These are phyloP conservation scores for Dendroctonus valens DNA, from an alignment of 1,140 invertebrate species.

Conservation along the genomic window DNA sequence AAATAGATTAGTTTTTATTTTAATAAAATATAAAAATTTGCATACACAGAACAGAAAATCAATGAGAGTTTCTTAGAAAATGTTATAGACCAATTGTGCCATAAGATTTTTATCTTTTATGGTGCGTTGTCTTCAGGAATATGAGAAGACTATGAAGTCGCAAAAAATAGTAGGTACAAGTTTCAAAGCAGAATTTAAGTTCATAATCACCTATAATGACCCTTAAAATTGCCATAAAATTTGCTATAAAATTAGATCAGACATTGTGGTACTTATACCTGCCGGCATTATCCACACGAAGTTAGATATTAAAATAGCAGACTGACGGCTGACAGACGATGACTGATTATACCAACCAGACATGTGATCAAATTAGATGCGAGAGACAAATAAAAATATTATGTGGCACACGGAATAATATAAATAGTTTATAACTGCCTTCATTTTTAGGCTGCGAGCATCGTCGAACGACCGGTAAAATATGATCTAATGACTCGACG, in stretches of 20 bases:
- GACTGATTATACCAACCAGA: conserved; percentile 32
- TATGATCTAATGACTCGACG: background rate
- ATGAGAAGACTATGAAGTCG: no score
- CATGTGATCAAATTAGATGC: conserved; percentile 34
- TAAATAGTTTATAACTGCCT: conserved; percentile 32
- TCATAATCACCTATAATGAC: no score
- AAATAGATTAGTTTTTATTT: no score
- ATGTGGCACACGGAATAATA: conserved; percentile 29
- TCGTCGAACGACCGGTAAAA: conserved; percentile 1
- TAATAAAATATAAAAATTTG: no score
- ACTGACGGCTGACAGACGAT: conserved; percentile 33
- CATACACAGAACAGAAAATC: no score
- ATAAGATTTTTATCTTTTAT: no score
- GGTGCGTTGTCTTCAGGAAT: no score
- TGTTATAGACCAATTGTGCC: no score
- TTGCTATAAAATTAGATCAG: conserved; percentile 31
- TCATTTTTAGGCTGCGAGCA: conserved; percentile 6
- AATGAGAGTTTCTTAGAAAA: no score
- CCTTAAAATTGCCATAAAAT: no score
- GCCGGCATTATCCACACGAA: conserved; percentile 30
- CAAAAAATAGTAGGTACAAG: no score
- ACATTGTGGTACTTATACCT: conserved; percentile 23
- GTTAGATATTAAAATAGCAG: conserved; percentile 35
- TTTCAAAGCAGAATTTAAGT: no score
- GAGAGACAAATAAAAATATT: conserved; percentile 38